These are phyloP conservation scores for Ormyrus nitidulus DNA, from an alignment of 2,888 invertebrate species.

Conservation along the genomic window DNA sequence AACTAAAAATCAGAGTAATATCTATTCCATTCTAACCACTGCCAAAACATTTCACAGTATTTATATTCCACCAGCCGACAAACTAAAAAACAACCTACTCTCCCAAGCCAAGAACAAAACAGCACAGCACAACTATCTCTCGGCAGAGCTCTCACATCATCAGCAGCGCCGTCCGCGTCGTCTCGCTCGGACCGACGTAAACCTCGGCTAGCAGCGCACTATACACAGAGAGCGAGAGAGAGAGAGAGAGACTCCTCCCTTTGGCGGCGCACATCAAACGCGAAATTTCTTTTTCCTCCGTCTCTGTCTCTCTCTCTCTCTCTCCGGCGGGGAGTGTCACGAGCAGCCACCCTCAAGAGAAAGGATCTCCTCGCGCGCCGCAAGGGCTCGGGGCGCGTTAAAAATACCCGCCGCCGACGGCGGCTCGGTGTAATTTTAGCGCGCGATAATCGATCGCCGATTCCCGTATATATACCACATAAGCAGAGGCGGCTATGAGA, in stretches of 20 bases:
- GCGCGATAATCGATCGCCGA: slow-evolving; percentile 52
- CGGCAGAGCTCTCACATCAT: too few species aligned
- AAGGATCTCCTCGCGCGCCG: slow-evolving; percentile 50
- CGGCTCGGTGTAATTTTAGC: slow-evolving; percentile 56
- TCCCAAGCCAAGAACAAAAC: too few species aligned
- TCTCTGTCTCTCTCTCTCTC: slow-evolving; percentile 34
- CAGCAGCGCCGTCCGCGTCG: neutral
- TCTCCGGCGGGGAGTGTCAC: slow-evolving; percentile 65
- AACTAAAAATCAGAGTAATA: too few species aligned
- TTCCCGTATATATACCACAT: slow-evolving; percentile 9
- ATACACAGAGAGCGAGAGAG: slow-evolving; percentile 17
- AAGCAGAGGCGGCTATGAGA: slow-evolving; percentile 6
- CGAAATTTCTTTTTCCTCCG: slow-evolving; percentile 68
- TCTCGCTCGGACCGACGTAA: slow-evolving; percentile 15
- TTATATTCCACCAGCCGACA: too few species aligned
- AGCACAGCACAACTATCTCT: too few species aligned
- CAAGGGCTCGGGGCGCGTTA: slow-evolving; percentile 59
- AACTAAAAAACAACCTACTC: too few species aligned
- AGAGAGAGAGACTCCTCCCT: slow-evolving; percentile 60
- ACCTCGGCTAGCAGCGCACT: too few species aligned
- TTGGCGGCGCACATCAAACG: slow-evolving; percentile 74
- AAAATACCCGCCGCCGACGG: slow-evolving; percentile 39
- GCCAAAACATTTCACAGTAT: too few species aligned
- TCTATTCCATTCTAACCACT: too few species aligned
- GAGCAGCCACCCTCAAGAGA: slow-evolving; percentile 61